These are phyloP conservation scores for Oscheius onirici DNA, from an alignment of 2,888 invertebrate genomes.

Conservation along the genomic window DNA sequence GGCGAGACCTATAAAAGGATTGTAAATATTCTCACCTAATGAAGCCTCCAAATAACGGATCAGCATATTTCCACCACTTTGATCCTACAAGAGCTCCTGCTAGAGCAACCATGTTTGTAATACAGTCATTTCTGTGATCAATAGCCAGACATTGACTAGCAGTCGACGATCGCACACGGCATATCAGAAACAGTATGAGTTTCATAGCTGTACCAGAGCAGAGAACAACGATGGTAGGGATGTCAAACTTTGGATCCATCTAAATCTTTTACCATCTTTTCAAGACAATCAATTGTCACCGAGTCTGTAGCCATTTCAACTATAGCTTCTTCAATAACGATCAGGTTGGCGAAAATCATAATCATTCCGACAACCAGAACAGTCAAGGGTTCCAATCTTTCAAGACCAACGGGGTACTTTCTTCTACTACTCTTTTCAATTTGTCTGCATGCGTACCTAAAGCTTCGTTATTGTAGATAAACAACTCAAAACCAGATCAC, in stretches of 20 bases:
- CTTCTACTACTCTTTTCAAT: slow-evolving; percentile 70
- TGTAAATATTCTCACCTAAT: slow-evolving; percentile 61
- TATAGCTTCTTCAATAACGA: slow-evolving; percentile 72
- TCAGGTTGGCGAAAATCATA: slow-evolving; percentile 71
- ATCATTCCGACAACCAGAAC: slow-evolving; percentile 73
- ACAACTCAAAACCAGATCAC: slow-evolving; percentile 71
- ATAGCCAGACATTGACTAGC: slow-evolving; percentile 69
- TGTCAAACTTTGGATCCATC: slow-evolving; percentile 52
- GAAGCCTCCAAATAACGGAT: slow-evolving; percentile 74
- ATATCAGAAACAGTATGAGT: slow-evolving; percentile 52
- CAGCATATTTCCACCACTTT: slow-evolving; percentile 72
- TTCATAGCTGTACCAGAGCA: slow-evolving; percentile 54
- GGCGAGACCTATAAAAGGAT: too few relatives aligned
- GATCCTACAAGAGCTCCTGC: slow-evolving; percentile 73
- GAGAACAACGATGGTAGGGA: slow-evolving; percentile 49
- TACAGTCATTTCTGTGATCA: slow-evolving; percentile 74
- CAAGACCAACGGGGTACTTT: slow-evolving; percentile 73
- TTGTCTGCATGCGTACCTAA: slow-evolving; percentile 55
- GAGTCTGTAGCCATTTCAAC: slow-evolving; percentile 65
- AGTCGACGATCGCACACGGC: slow-evolving; percentile 46
- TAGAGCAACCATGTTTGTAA: slow-evolving; percentile 73
- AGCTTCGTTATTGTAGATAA: neutral
- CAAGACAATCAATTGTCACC: slow-evolving; percentile 16
- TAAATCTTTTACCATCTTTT: neutral
- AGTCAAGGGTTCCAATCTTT: slow-evolving; percentile 72